Percentiles rank a stretch among this genome's conserved stretches.
phyloP scores from a whole-genome alignment of 2,113 vertebrate genomes.

The Cololabis saira region DNA sequence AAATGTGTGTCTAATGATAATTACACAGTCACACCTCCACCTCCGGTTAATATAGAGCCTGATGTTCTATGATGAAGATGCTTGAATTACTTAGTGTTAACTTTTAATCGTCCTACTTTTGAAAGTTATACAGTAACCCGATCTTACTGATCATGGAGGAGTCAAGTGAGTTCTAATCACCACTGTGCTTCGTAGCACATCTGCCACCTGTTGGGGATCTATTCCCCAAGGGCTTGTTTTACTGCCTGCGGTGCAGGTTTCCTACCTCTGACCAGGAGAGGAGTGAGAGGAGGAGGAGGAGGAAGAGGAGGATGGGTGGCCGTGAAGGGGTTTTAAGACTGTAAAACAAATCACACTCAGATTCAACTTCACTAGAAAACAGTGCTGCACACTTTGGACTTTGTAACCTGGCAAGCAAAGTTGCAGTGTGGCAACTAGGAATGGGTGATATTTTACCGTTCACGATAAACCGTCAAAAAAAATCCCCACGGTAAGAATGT shows the following conservation, averaged over 20 bases:
- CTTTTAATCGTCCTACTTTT: constrained; percentile 64
- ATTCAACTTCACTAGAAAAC: constrained; percentile 67
- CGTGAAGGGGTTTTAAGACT: constrained; percentile 4
- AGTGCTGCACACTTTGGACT: constrained; percentile 48
- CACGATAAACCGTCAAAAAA: no score
- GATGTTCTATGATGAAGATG: constrained; percentile 16
- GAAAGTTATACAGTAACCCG: constrained; percentile 57
- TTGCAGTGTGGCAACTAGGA: constrained; percentile 1
- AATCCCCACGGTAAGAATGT: no score
- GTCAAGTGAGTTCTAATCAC: constrained; percentile 53
- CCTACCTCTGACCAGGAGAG: constrained; percentile 21
- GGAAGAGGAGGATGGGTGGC: background rate
- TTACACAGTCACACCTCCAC: constrained; percentile 39
- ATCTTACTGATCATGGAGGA: constrained; percentile 56
- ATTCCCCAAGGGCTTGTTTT: constrained; percentile 59
- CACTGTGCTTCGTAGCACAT: constrained; percentile 48
- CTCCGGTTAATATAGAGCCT: constrained; percentile 6
- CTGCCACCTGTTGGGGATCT: constrained; percentile 42
- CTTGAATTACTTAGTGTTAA: constrained; percentile 11
- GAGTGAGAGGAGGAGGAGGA: constrained; percentile 5
- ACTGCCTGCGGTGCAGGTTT: constrained; percentile 38
- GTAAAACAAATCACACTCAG: constrained; percentile 60
- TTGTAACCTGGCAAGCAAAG: constrained; percentile 46
- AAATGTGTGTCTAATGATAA: constrained; percentile 47
- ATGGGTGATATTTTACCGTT: no score